Evolutionary conservation across 2,888 invertebrate species (phyloP).

Genomic region (Nesidiocoris tenuis): DNA sequence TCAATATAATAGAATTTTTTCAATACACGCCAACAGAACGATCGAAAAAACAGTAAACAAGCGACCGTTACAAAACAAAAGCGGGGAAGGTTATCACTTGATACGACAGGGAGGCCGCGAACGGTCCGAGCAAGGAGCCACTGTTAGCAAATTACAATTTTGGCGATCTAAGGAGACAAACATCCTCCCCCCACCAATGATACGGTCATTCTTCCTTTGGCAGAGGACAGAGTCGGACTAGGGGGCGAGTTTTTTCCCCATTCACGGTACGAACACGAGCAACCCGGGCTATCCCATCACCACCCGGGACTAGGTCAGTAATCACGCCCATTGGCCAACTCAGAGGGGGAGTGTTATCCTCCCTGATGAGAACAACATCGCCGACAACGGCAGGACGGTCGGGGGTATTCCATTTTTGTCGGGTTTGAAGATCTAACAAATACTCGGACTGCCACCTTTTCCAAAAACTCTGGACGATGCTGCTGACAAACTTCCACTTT

Average conservation of each 20-base stretch:
- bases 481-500: neutral
- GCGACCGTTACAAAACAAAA: no score
- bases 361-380: neutral
- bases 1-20: no score
- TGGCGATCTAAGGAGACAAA: no score
- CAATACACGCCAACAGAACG: no score
- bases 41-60: no score
- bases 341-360: neutral
- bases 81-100: no score
- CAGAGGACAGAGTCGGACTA: slow-evolving; percentile 3
- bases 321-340: neutral
- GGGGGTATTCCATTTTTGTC: neutral
- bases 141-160: no score
- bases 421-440: neutral
- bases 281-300: slow-evolving; percentile 1
- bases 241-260: neutral
- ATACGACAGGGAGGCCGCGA: no score
- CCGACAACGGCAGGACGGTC: neutral
- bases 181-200: slow-evolving; percentile 20
- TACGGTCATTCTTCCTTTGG: neutral
- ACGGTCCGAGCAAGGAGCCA: no score
- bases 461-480: neutral
- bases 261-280: neutral
- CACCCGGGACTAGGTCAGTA: neutral
- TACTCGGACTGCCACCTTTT: neutral